Conservation (phyloP, 2,888 invertebrate species). For the Agrotis puta region DNA sequence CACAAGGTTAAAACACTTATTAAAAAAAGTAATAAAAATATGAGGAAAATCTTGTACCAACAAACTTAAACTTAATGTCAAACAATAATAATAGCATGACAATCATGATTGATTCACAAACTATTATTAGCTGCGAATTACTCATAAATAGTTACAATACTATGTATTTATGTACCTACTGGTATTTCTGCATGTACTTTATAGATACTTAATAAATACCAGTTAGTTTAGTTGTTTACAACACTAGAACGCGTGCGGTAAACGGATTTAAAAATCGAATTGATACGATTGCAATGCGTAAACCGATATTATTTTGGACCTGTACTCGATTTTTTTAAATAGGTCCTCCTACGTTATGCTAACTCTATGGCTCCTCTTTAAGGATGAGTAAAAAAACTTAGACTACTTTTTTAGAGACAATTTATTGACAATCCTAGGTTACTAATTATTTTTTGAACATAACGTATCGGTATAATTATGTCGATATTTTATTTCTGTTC, state of each 20-base stretch:
- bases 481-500: background rate
- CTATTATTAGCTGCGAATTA: slow-evolving; percentile 54
- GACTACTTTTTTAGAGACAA: no score
- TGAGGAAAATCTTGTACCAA: slow-evolving; percentile 30
- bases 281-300: background rate
- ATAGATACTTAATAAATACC: slow-evolving; percentile 50
- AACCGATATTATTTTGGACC: background rate
- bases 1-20: background rate
- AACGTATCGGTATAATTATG: no score
- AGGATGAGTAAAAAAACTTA: no score
- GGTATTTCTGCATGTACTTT: slow-evolving; percentile 42
- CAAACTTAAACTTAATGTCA: slow-evolving; percentile 30
- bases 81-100: slow-evolving; percentile 46
- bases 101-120: slow-evolving; percentile 49
- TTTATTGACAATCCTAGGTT: no score
- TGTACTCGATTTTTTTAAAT: slow-evolving; percentile 4
- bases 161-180: slow-evolving; percentile 36
- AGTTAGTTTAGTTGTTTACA: slow-evolving; percentile 36
- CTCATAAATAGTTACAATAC: slow-evolving; percentile 48
- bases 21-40: background rate
- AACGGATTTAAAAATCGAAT: slow-evolving; percentile 38
- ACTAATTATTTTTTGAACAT: no score
- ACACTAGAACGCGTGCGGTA: slow-evolving; percentile 36
- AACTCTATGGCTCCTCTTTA: no score
- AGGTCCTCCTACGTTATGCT: no score